A percentile compares a stretch with the other conserved stretches of the same genome.
Conservation (phyloP, 92 coral and sea anemone genomes). For the Phymanthus crucifer region DNA sequence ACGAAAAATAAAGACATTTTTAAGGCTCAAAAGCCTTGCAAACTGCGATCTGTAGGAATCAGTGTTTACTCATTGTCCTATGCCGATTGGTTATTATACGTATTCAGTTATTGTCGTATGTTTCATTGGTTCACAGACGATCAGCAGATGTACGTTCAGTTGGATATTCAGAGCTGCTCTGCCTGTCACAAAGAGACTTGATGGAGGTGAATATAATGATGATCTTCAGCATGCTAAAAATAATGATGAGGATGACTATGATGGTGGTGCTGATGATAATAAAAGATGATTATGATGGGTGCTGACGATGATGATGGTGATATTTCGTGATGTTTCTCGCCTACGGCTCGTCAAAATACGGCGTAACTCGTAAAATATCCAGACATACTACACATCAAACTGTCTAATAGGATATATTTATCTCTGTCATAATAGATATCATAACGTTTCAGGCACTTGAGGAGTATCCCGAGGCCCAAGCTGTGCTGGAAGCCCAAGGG, state of each 20-base stretch:
- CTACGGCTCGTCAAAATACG: too few species aligned
- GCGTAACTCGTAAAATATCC: too few species aligned
- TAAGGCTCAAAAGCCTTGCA: too few species aligned
- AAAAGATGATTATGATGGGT: neutral
- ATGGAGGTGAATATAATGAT: constrained; percentile 76
- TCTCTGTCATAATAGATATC: neutral
- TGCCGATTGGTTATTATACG: too few species aligned
- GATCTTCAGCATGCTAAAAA: too few species aligned
- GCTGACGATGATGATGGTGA: neutral
- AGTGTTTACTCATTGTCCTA: too few species aligned
- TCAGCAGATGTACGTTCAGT: constrained; percentile 98
- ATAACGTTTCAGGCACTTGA: constrained; percentile 64
- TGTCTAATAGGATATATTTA: too few species aligned
- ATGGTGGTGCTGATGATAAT: neutral
- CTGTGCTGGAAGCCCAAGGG: constrained; percentile 82
- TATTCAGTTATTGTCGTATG: neutral
- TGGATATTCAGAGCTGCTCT: constrained; percentile 93
- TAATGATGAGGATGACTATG: neutral
- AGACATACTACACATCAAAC: too few species aligned
- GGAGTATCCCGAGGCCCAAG: constrained; percentile 88
- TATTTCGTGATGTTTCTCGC: too few species aligned
- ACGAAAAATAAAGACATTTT: too few species aligned
- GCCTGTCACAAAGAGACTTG: constrained; percentile 90
- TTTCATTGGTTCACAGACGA: constrained; percentile 53
- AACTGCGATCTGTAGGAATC: too few species aligned